Base-by-base conservation (phyloP, 2,888 invertebrate genomes). In the Plagodis dolabraria region DNA sequence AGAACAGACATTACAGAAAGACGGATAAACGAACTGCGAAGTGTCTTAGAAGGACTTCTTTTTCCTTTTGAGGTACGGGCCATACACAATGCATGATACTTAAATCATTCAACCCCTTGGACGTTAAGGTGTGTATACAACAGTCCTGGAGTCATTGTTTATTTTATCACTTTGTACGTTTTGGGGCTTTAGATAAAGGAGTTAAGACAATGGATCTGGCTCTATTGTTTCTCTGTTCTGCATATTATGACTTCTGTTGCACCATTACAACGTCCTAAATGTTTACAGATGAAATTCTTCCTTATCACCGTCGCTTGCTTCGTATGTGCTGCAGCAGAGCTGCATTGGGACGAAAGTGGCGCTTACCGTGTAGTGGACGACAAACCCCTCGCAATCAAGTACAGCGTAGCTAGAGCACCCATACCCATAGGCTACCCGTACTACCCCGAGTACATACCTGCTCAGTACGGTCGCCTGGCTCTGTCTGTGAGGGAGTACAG, bases 231-330 rank as follows among this genome's bases (percentile, higher is more conserved):
- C 42, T 42, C 2, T 9, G 5, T 9, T 10, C 5, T 10, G 42
- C 42, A 42, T 7, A 12, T 44, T 7, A 12, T 44, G 8, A 5
- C 11, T 38, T 38, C 38, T 38, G 1, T 8, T 38, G 9, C 38
- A 11, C 6, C 7, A 11, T 11, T 11, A 44, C 12, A 12, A 12
- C 12, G 7, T 33, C 33, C 34, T 5, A 34, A n/a, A 5, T 5
- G 11, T 10, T 72, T 69, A 11, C 70, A 79, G 79, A 79, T 79
- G 79, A 78, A 72, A 65, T 40, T 73, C 42, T 22, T 72, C 10
- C 35, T 71, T 5, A 33, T 71, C 7, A 43, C 68, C 8, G 63
- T 69, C 8, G 22, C 70, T 2, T 46, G 10, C 22, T 65, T 69
- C n/a, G 60, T 66, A 10, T n/a, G 22, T 4, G 63, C 67, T 0